A percentile compares a stretch with the other conserved stretches of the same genome.
Conservation (phyloP, 2,797 vertebrate species). For the Anabas testudineus region DNA sequence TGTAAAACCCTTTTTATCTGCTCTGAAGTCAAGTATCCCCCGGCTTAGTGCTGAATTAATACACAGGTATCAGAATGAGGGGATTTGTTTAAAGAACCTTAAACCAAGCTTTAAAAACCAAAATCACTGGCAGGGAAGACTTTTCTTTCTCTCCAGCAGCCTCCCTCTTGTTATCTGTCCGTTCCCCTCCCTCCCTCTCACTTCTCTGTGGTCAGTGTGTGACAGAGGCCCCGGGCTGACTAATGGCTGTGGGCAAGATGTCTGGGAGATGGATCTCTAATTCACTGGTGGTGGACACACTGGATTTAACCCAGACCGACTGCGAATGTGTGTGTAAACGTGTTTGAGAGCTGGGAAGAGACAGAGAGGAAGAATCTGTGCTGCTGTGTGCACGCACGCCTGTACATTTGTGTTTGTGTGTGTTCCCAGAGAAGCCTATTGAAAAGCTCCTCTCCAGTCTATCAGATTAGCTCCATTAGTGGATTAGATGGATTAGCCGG, state of each 20-base stretch:
- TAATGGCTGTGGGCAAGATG: constrained; percentile 76
- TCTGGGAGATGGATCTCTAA: constrained; percentile 67
- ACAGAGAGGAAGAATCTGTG: constrained; percentile 25
- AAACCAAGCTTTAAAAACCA: constrained; percentile 26
- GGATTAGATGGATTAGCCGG: constrained; percentile 80
- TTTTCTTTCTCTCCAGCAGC: constrained; percentile 39
- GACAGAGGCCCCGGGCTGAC: constrained; percentile 80
- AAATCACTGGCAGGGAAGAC: constrained; percentile 25
- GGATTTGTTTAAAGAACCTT: constrained; percentile 44
- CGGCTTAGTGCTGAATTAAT: constrained; percentile 14
- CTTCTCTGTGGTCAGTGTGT: constrained; percentile 71
- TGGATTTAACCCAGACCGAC: constrained; percentile 63
- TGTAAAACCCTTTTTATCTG: constrained; percentile 1
- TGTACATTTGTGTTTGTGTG: constrained; percentile 51
- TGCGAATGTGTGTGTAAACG: constrained; percentile 61
- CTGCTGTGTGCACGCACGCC: constrained; percentile 30
- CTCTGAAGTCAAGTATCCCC: constrained; percentile 9
- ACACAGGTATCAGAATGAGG: constrained; percentile 87
- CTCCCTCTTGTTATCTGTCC: constrained; percentile 81
- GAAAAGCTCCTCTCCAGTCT: constrained; percentile 76
- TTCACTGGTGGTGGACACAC: constrained; percentile 70
- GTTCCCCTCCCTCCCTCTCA: constrained; percentile 30
- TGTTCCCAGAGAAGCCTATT: constrained; percentile 65
- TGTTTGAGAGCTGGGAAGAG: constrained; percentile 44
- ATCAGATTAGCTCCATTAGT: constrained; percentile 84